These are phyloP conservation scores for Mythimna vitellina DNA, from an alignment of 2,888 invertebrate species.

Conservation along the genomic window DNA sequence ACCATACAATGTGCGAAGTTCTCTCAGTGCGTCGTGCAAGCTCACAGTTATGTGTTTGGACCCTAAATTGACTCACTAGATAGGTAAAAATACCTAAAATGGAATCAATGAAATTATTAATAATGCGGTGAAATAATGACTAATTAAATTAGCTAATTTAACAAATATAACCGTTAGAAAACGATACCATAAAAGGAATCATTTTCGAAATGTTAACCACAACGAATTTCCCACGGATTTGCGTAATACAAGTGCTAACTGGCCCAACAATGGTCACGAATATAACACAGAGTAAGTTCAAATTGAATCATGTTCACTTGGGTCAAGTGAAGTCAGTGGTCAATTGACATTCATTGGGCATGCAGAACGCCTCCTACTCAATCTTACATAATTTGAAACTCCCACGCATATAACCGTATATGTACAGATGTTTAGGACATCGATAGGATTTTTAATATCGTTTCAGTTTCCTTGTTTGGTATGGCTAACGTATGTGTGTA, in stretches of 20 bases:
- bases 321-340: slow-evolving; percentile 42
- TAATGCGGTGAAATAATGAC: slow-evolving; percentile 6
- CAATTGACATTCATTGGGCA: slow-evolving; percentile 17
- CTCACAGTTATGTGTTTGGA: too few species aligned
- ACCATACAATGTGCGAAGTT: too few species aligned
- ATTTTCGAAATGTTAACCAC: slow-evolving; percentile 13
- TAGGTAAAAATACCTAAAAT: background rate
- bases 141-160: background rate
- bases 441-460: background rate
- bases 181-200: background rate
- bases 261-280: background rate
- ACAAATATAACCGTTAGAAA: background rate
- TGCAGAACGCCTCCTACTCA: slow-evolving; percentile 22
- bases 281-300: background rate
- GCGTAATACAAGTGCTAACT: background rate
- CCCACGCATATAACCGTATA: slow-evolving; percentile 19
- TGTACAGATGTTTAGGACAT: background rate
- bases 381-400: slow-evolving; percentile 15
- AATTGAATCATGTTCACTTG: slow-evolving; percentile 36
- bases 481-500: background rate
- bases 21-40: too few species aligned
- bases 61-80: background rate
- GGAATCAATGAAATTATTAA: background rate
- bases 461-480: slow-evolving; percentile 18
- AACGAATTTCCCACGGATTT: slow-evolving; percentile 19